These are phyloP conservation scores for Egretta garzetta DNA, from an alignment of 2,113 vertebrate species.

Conservation along the genomic window DNA sequence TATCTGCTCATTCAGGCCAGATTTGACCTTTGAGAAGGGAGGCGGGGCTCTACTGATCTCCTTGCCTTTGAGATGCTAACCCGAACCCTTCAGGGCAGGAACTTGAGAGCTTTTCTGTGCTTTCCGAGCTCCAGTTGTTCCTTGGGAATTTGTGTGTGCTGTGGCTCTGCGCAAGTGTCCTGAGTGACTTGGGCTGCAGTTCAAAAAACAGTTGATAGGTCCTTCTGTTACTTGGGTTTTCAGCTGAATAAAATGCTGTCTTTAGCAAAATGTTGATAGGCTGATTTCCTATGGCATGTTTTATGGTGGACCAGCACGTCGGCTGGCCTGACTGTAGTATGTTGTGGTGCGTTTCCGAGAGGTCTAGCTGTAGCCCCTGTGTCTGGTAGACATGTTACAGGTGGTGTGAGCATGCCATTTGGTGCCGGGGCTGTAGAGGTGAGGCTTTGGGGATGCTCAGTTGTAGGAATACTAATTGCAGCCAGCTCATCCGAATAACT, in stretches of 20 bases:
- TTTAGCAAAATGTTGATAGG: rapidly evolving
- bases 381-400: rapidly evolving
- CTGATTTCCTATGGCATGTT: rapidly evolving
- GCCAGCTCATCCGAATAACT: neutral
- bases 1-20: neutral
- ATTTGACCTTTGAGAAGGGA: neutral
- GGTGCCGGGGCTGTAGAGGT: neutral
- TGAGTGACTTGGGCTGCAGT: neutral
- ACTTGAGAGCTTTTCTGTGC: neutral
- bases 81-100: neutral
- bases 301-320: neutral
- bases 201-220: rapidly evolving
- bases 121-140: neutral
- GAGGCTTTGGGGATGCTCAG: neutral
- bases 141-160: neutral
- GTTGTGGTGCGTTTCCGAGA: neutral
- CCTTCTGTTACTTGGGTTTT: rapidly evolving
- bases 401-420: neutral
- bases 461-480: neutral
- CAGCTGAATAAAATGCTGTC: neutral
- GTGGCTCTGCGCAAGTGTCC: neutral
- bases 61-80: neutral
- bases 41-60: neutral
- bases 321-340: rapidly evolving
- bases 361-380: neutral